Evolutionary conservation across 2,113 vertebrate species (phyloP), one percentile per base, ranked within the genome.

Genomic region (Garra rufa): DNA sequence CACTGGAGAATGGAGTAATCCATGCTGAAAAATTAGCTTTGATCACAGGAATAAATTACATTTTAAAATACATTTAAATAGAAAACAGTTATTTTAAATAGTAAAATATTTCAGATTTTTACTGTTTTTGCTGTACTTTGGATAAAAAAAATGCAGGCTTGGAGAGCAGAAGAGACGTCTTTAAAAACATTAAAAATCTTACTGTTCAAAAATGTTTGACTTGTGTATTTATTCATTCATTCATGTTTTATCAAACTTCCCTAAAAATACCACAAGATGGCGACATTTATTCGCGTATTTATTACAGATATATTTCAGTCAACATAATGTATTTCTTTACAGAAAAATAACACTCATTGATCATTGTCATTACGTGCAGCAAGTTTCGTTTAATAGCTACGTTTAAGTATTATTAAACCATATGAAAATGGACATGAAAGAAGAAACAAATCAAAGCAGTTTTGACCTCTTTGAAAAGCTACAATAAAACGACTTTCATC

Each of bases 401-500:
- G 14, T 8, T 24, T 9, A 81, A 14, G 21, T 38, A 1, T 4
- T 38, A 46, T 50, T 50, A 11, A 82, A 73, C 19, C 15, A 44
- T 61, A 74, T 61, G 5, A 6, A 70, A 46, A 26, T 70, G 34
- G 67, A 44, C 7, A 38, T 30, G 24, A 43, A 71, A 73, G 26
- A 59, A 43, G 30, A 9, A 57, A 17, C 15, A 15, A 9, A 83
- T 78, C 67, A 78, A 34, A 76, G 50, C 57, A 69, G 46, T 76
- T 55, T 50, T 38, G 34, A 34, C 17, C 46, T 15, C 13, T 63
- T 44, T 76, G 2, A 26, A 67, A 28, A 15, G 19, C 2, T 15
- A 21, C 46, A 75, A n/a, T 19, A 76, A 71, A 44, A 77, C 69
- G n/a, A 67, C 80, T 82, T 87, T 85, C 11, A 85, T 85, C 55